These are phyloP conservation scores for Spodoptera litura DNA, from an alignment of 1,140 invertebrate species.

Conservation along the genomic window DNA sequence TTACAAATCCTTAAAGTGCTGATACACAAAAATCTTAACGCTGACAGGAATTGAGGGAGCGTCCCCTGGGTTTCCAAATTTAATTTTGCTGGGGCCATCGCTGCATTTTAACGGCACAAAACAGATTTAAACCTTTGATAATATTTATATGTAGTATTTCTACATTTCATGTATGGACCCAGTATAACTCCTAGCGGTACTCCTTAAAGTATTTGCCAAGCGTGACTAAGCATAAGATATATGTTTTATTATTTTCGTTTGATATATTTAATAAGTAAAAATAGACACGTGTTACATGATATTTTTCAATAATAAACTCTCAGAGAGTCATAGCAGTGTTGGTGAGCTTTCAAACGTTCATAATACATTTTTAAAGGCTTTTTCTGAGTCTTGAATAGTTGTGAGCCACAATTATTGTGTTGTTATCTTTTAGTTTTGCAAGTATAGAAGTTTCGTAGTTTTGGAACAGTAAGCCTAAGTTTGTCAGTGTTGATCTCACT, in stretches of 20 bases:
- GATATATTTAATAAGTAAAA: neutral
- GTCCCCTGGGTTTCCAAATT: constrained; percentile 42
- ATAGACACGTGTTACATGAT: neutral
- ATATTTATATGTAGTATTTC: constrained; percentile 1
- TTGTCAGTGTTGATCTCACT: constrained; percentile 49
- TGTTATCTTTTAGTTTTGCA: neutral
- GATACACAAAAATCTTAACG: constrained; percentile 46
- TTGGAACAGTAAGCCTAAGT: constrained; percentile 20
- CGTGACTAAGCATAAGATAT: neutral
- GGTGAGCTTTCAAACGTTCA: neutral
- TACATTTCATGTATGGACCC: neutral
- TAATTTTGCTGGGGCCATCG: constrained; percentile 38
- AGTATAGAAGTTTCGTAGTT: constrained; percentile 4
- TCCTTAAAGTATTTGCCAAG: constrained; percentile 7
- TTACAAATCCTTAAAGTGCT: constrained; percentile 47
- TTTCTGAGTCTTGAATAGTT: no score
- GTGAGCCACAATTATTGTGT: neutral
- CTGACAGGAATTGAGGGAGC: constrained; percentile 32
- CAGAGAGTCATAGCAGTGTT: no score
- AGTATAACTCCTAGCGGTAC: neutral
- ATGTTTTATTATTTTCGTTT: neutral
- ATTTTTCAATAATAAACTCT: neutral
- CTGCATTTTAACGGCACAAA: constrained; percentile 20
- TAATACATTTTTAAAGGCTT: no score
- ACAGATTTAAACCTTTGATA: constrained; percentile 15